phyloP scores from a whole-genome alignment of 23 tunicate genomes.

The Botrylloides violaceus region DNA sequence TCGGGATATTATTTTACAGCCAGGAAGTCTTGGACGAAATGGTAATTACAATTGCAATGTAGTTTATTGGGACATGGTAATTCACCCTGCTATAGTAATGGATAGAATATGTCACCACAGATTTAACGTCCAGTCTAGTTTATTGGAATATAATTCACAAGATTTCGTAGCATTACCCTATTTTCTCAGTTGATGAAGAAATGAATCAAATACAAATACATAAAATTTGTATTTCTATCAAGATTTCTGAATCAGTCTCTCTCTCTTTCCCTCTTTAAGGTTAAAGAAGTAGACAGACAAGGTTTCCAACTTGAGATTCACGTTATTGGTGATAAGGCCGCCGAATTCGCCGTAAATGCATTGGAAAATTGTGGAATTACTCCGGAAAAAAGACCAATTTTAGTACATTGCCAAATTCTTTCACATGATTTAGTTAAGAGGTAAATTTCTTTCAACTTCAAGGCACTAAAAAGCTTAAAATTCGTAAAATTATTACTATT shows the following conservation, averaged over 20 bases:
- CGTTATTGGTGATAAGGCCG: slow-evolving; percentile 91
- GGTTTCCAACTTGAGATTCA: slow-evolving; percentile 92
- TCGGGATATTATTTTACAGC: slow-evolving; percentile 41
- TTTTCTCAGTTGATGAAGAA: too few species aligned
- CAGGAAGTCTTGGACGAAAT: slow-evolving; percentile 35
- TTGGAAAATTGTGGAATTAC: slow-evolving; percentile 42
- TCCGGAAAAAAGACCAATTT: slow-evolving; percentile 51
- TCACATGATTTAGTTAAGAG: slow-evolving; percentile 40
- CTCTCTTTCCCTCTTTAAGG: slow-evolving; percentile 8
- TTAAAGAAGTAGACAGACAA: slow-evolving; percentile 17
- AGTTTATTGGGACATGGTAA: too few species aligned
- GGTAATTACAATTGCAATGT: slow-evolving; percentile 7
- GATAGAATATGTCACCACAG: too few species aligned
- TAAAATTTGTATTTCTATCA: too few species aligned
- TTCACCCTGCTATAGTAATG: too few species aligned
- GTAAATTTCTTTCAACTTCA: background rate
- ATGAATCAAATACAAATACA: too few species aligned
- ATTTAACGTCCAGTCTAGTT: too few species aligned
- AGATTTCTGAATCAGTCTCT: too few species aligned
- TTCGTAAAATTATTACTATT: too few species aligned
- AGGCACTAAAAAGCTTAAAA: background rate
- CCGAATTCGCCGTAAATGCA: slow-evolving; percentile 49
- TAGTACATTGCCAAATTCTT: slow-evolving; percentile 89
- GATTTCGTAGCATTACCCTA: too few species aligned
- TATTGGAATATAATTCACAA: too few species aligned